Evolutionary conservation across 2,797 vertebrate species (phyloP).

Genomic region (Lepidocolaptes lacrymiger): DNA sequence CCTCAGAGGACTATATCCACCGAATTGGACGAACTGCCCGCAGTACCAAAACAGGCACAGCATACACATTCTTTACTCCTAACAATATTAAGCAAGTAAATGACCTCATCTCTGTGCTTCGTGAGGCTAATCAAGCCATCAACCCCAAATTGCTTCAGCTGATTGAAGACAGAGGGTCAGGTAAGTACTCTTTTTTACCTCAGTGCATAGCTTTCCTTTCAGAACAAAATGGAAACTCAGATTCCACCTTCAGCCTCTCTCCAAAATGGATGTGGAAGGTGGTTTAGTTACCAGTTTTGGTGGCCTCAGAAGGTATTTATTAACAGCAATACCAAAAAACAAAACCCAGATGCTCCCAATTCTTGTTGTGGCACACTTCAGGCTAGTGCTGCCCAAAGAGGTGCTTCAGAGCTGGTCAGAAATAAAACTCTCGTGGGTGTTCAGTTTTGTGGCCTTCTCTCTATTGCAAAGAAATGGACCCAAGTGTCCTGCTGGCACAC

Average conservation of each 20-base stretch:
- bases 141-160: slow-evolving; percentile 97
- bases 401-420: fast-evolving
- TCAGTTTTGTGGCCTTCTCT: background rate
- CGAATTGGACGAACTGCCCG: slow-evolving; percentile 98
- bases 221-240: background rate
- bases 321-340: fast-evolving
- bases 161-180: slow-evolving; percentile 95
- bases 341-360: fast-evolving
- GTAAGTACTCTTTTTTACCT: slow-evolving; percentile 75
- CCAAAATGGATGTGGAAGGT: background rate
- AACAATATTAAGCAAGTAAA: slow-evolving; percentile 98
- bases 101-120: slow-evolving; percentile 97
- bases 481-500: background rate
- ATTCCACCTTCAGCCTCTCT: background rate
- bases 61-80: slow-evolving; percentile 99
- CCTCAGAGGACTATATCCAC: slow-evolving; percentile 99
- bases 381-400: background rate
- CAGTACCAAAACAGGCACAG: slow-evolving; percentile 99
- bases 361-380: fast-evolving
- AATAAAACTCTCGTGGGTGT: fast-evolving
- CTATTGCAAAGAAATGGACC: background rate
- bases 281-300: background rate
- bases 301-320: background rate
- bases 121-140: slow-evolving; percentile 98
- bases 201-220: background rate